These are phyloP conservation scores for Phasianus colchicus DNA, from an alignment of 2,113 vertebrate species.

Conservation along the genomic window DNA sequence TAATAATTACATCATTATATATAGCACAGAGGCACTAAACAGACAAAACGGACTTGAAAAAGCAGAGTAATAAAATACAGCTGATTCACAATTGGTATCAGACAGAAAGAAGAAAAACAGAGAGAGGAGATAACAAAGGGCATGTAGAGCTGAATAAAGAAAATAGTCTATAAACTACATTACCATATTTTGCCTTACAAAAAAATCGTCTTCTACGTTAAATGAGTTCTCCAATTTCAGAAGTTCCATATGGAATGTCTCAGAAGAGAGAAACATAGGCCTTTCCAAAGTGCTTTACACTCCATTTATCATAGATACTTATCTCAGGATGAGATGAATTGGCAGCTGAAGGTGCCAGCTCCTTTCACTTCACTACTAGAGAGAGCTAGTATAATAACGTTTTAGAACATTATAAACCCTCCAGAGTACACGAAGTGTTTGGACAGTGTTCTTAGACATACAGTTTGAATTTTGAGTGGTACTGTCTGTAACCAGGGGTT, in stretches of 20 bases:
- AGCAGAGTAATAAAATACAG: not conserved
- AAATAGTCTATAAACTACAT: not conserved
- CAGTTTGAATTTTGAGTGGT: not conserved
- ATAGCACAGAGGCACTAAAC: not conserved
- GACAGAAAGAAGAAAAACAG: not conserved
- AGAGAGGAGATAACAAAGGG: not conserved
- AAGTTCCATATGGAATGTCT: not conserved
- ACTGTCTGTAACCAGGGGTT: not conserved
- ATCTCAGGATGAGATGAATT: not conserved
- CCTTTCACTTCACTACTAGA: not conserved
- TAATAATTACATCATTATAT: slow-evolving; percentile 26
- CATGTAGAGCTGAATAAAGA: not conserved
- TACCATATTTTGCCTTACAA: not conserved
- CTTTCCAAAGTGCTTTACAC: not conserved
- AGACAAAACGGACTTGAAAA: not conserved
- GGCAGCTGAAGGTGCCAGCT: not conserved
- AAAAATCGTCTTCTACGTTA: not conserved
- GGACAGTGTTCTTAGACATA: not conserved
- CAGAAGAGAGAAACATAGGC: not conserved
- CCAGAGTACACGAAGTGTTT: not conserved
- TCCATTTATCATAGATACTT: not conserved
- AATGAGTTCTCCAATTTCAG: not conserved
- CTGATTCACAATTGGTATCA: not conserved
- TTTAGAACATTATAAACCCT: not conserved
- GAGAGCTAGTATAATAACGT: not conserved